Conservation (phyloP, 2,113 vertebrate species). For the Eurystomus gularis region DNA sequence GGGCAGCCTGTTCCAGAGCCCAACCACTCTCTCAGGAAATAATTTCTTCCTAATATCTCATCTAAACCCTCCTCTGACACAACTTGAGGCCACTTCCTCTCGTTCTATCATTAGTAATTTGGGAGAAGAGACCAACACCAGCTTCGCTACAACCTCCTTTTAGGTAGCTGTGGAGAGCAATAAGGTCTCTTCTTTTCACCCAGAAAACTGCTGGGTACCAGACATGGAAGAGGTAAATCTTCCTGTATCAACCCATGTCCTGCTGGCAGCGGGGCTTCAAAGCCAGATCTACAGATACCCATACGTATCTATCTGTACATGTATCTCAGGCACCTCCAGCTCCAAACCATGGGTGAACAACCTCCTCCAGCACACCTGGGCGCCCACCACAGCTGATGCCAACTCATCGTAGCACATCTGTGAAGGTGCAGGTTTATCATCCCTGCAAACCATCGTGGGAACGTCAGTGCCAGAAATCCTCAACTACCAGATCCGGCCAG, state of each 20-base stretch:
- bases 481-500: not conserved
- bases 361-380: not conserved
- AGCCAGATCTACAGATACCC: too few species aligned
- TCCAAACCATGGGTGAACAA: not conserved
- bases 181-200: not conserved
- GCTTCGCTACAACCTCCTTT: too few species aligned
- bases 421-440: rapidly evolving
- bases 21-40: too few species aligned
- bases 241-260: not conserved
- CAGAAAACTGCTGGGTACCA: not conserved
- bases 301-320: rapidly evolving
- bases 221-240: not conserved
- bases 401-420: too few species aligned
- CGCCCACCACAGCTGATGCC: too few species aligned
- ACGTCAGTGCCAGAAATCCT: not conserved
- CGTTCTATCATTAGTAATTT: too few species aligned
- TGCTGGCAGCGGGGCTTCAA: not conserved
- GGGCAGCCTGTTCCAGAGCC: too few species aligned
- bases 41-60: too few species aligned
- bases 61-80: too few species aligned
- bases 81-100: too few species aligned
- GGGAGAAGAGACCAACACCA: too few species aligned
- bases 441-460: rapidly evolving
- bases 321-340: not conserved
- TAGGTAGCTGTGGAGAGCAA: too few species aligned